phyloP scores from a whole-genome alignment of 2,888 invertebrate genomes.

The Apamea crenata region DNA sequence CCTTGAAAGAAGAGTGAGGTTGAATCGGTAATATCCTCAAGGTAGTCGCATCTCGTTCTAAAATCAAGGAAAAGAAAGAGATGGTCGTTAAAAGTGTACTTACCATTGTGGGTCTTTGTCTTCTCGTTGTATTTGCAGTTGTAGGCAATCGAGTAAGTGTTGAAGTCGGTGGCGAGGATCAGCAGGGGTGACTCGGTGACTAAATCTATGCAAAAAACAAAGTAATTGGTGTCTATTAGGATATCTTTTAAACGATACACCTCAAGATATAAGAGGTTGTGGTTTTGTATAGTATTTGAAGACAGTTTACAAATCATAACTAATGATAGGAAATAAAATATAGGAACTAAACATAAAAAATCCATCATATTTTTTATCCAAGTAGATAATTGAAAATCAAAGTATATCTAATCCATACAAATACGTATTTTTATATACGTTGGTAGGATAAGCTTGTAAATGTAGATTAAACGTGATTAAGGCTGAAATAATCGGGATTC shows the following conservation, averaged over 20 bases:
- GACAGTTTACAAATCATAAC: neutral
- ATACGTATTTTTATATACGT: neutral
- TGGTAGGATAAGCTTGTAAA: neutral
- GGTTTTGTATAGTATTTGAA: neutral
- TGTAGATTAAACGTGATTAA: neutral
- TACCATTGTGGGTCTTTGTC: constrained; percentile 81
- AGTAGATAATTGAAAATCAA: neutral
- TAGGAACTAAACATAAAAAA: neutral
- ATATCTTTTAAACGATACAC: neutral
- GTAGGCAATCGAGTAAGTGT: constrained; percentile 91
- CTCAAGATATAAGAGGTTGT: neutral
- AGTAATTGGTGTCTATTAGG: neutral
- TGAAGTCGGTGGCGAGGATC: constrained; percentile 92
- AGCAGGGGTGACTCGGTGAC: constrained; percentile 89
- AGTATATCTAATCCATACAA: neutral
- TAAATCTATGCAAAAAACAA: constrained; percentile 74
- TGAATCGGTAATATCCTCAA: too few species aligned
- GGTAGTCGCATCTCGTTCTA: neutral
- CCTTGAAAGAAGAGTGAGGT: neutral
- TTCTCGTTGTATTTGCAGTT: constrained; percentile 88
- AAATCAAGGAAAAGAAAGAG: neutral
- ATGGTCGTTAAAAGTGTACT: constrained; percentile 13
- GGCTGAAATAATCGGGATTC: neutral
- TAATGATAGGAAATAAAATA: neutral
- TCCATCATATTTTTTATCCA: neutral